Base-by-base conservation (phyloP, 1,140 invertebrate species). In the Popillia japonica region DNA sequence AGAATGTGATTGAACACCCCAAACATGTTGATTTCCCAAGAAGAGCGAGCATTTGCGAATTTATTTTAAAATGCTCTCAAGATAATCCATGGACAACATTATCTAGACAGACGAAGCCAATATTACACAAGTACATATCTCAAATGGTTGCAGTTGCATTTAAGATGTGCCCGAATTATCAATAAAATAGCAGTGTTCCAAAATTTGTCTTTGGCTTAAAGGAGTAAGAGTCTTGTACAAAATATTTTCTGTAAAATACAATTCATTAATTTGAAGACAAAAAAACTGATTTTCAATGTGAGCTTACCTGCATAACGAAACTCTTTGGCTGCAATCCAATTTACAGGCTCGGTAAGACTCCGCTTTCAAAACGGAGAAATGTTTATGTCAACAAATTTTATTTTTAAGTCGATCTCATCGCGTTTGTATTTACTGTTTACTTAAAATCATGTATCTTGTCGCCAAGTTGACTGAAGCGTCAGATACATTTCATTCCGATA, bases 321-420 rank as follows among this genome's bases (percentile, higher is more conserved):
- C 0, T 23, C 22, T 34, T 68, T 68, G 61, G 61, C 61, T 14
- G 0, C 6, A 9, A 23, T 68, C 61, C 61, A 68, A 68, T 22
- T 22, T 20, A 23, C 20, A 3, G 27, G 8, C 4, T 4, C 20
- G 61, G 20, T 27, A 68, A 68, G 22, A 68, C n/a, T 34, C 10
- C 7, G 6, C 8, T 68, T 68, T 68, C 61, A 22, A 68, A 23
- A 68, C n/a, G 6, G 7, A 23, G 22, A 34, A 68, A 22, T 27
- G 10, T 22, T 68, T 68, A 68, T 68, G 61, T 68, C 61, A 68
- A 68, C 61, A 68, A 68, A 68, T 27, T 34, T 68, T 68, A 68
- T 68, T 23, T 68, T 68, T 27, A 61, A 68, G 6, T 2, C 10
- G 8, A 68, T 23, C 61, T 68, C 61, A 68, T 68, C 61, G 27